These are phyloP conservation scores for Aldabrachelys gigantea DNA, from an alignment of 2,113 vertebrate species.

Conservation along the genomic window DNA sequence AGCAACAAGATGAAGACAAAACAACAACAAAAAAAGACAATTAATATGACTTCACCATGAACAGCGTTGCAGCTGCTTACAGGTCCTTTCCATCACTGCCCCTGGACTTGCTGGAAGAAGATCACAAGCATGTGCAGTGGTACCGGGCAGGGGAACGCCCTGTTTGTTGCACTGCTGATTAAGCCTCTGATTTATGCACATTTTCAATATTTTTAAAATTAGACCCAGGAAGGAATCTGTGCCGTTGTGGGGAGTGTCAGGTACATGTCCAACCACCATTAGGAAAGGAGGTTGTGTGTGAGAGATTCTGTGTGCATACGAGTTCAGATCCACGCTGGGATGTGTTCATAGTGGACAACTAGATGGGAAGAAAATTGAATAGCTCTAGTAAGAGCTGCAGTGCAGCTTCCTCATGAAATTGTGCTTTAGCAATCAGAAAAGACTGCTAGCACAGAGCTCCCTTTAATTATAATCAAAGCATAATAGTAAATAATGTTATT, in stretches of 20 bases:
- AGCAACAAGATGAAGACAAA: background rate
- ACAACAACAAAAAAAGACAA: background rate
- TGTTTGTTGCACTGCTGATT: background rate
- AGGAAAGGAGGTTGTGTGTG: background rate
- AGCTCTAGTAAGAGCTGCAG: background rate
- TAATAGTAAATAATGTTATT: background rate
- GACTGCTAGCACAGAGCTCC: background rate
- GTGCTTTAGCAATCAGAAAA: background rate
- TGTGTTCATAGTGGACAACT: background rate
- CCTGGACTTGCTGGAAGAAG: background rate
- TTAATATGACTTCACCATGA: background rate
- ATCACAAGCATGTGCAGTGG: accelerated
- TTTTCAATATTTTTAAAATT: background rate
- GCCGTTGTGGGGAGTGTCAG: background rate
- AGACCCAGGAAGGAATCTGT: background rate
- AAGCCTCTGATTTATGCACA: background rate
- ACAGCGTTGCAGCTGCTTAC: background rate
- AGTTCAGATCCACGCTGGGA: background rate
- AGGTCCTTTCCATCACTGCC: background rate
- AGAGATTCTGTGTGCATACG: background rate
- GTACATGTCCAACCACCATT: background rate
- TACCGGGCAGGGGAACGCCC: background rate
- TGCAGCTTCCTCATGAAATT: background rate
- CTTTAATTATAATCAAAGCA: background rate
- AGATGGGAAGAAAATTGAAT: background rate